Conservation (phyloP, 2,888 invertebrate species). For the Drosophila meridionalis region DNA sequence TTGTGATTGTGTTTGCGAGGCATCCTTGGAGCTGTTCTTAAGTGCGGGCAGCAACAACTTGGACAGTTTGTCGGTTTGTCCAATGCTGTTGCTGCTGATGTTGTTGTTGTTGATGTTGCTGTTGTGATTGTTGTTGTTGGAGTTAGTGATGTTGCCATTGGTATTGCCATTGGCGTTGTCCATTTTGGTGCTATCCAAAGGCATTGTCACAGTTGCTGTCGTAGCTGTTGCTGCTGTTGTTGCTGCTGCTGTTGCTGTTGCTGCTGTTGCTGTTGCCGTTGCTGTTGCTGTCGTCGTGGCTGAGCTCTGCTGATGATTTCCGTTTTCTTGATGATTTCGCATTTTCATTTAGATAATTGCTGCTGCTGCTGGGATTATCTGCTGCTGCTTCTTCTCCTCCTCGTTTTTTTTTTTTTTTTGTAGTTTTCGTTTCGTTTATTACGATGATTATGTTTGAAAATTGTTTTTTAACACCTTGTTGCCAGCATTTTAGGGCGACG, state of each 20-base stretch:
- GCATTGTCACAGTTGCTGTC: constrained; percentile 43
- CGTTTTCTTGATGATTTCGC: constrained; percentile 78
- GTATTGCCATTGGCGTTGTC: constrained; percentile 45
- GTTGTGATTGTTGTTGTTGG: not conserved
- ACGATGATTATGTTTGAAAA: constrained; percentile 41
- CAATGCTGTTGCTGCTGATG: constrained; percentile 50
- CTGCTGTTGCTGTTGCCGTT: constrained; percentile 31
- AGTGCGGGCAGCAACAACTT: constrained; percentile 55
- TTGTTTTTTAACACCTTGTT: constrained; percentile 65
- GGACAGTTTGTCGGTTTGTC: constrained; percentile 48
- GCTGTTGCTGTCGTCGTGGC: constrained; percentile 45
- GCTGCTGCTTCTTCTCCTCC: not conserved
- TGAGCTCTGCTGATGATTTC: constrained; percentile 73
- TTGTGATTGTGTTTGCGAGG: constrained; percentile 20
- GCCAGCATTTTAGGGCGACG: constrained; percentile 59
- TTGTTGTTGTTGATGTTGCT: not conserved
- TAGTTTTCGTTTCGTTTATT: constrained; percentile 32
- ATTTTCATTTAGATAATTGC: constrained; percentile 74
- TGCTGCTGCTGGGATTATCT: constrained; percentile 32
- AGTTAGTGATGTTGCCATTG: constrained; percentile 15
- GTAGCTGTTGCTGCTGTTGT: constrained; percentile 34
- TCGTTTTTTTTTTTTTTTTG: constrained; percentile 35
- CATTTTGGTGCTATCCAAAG: constrained; percentile 52
- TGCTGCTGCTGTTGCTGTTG: constrained; percentile 35
- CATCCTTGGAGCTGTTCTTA: constrained; percentile 56